Base-by-base conservation (phyloP, 2,113 vertebrate genomes). In the Rhabdomys dilectus region DNA sequence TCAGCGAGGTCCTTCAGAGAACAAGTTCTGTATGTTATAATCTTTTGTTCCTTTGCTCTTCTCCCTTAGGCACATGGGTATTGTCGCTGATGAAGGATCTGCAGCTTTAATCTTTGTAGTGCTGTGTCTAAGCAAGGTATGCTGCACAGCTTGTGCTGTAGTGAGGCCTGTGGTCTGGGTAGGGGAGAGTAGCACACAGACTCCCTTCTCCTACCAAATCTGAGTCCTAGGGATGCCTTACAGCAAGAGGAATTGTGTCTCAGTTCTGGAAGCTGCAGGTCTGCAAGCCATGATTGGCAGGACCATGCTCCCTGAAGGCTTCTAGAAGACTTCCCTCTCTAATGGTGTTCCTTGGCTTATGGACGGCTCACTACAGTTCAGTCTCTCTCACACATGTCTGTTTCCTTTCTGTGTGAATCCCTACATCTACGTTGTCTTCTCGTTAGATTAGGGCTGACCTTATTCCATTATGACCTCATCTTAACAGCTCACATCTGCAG, bases 291-390 rank as follows among this genome's bases (percentile, higher is more conserved):
- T 36, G 31, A 22, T 26, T 7, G 51, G 62, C 51, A 51, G 68
- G 34, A 72, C 48, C 0, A 0, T 10, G 24, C 1, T 73, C 45
- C 53, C 45, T 1, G 11, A 34, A 42, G 24, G n/a, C 53, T 0
- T 15, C 39, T 4, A 42, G 31, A 34, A 31, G 8, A 4, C 24
- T 1, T 39, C 7, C 17, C 17, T 53, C 17, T 21, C 15, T 58
- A 1, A 45, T 22, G 15, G 24, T 0, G 2, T 53, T 60, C 22
- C 29, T 70, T 53, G 51, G 10, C 53, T 56, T 39, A 4, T 26
- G 13, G 48, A 7, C 39, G 2, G 1, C 0, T 15, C 21, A 36
- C 34, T 66, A 36, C 39, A 29, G 1, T 60, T 22, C 26, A 17
- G 24, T 68, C 45, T 94, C 39, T 76, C 60, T 80, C 60, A 39